Evolutionary conservation across 2,797 vertebrate species (phyloP).

Genomic region (Enteromius radiatus): DNA sequence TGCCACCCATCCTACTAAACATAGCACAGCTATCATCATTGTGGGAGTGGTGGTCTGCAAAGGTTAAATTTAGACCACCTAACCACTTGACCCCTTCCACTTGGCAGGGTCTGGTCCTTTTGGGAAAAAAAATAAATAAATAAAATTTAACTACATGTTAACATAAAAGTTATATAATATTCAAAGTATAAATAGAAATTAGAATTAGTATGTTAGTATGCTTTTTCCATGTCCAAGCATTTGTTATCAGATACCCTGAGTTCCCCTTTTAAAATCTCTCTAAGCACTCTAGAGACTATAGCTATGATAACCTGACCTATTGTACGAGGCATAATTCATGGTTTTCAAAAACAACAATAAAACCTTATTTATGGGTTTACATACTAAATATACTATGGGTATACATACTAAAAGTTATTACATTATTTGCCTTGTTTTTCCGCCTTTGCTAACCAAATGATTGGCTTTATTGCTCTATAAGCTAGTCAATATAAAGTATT

Average conservation of each 20-base stretch:
- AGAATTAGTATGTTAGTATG: too few relatives aligned
- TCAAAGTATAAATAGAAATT: too few relatives aligned
- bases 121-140: too few relatives aligned
- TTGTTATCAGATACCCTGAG: not conserved
- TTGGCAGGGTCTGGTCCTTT: not conserved
- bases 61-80: constrained; percentile 74
- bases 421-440: not conserved
- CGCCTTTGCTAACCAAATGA: not conserved
- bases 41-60: constrained; percentile 66
- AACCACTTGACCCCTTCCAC: constrained; percentile 63
- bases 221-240: not conserved
- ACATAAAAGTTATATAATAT: too few relatives aligned
- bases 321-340: not conserved
- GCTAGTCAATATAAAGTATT: not conserved
- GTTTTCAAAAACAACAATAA: not conserved
- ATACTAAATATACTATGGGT: not conserved
- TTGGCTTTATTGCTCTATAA: not conserved
- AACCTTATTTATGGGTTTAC: not conserved
- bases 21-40: constrained; percentile 77
- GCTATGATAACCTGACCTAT: not conserved
- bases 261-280: not conserved
- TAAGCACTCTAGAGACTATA: not conserved
- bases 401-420: not conserved
- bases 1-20: constrained; percentile 76
- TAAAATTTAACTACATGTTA: too few relatives aligned